phyloP scores from a whole-genome alignment of 2,113 vertebrate species.

The Otolemur garnettii region DNA sequence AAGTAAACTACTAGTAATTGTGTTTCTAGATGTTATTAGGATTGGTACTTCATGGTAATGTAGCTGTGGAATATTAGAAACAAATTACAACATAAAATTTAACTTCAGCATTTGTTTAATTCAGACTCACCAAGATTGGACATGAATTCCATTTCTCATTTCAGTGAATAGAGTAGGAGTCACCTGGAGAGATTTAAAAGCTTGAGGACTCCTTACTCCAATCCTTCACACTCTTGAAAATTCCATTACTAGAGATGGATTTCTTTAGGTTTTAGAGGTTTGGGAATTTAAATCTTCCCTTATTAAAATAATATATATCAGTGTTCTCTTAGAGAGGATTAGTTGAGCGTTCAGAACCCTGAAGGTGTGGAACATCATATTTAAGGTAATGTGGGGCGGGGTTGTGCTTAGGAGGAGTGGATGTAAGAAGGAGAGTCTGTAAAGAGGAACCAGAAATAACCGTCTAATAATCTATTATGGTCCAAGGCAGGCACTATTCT shows the following conservation, averaged over 20 bases:
- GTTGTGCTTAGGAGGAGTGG: neutral
- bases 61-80: neutral
- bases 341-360: neutral
- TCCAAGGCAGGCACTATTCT: neutral
- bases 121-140: neutral
- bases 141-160: neutral
- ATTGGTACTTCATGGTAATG: neutral
- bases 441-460: neutral
- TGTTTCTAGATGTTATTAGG: slow-evolving; percentile 14
- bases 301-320: neutral
- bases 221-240: neutral
- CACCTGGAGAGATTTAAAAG: neutral
- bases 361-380: neutral
- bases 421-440: neutral
- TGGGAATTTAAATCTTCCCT: neutral
- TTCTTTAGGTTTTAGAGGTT: neutral
- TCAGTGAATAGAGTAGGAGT: neutral
- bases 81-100: neutral
- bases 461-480: neutral
- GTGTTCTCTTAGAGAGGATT: neutral
- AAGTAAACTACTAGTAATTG: neutral
- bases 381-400: neutral
- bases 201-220: neutral
- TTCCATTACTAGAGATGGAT: neutral
- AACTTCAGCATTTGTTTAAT: neutral